phyloP scores from a whole-genome alignment of 2,797 vertebrate species.

The Oryzias sinensis region DNA sequence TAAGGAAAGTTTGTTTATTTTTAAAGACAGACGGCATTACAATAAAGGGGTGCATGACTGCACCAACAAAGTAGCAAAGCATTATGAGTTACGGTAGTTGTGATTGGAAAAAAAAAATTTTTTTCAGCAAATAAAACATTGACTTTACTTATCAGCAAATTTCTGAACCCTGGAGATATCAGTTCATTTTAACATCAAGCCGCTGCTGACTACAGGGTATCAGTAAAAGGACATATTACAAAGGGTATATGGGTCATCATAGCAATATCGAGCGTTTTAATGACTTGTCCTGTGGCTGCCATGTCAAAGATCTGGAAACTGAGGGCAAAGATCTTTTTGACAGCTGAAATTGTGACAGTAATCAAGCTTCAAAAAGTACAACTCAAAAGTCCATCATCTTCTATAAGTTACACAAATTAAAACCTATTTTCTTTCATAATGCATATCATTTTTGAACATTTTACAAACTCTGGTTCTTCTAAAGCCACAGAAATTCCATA shows the following conservation, averaged over 20 bases:
- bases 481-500: no score
- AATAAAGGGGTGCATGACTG: no score
- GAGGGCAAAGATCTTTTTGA: neutral
- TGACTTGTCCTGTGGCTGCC: neutral
- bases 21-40: no score
- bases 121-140: neutral
- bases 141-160: slow-evolving; percentile 44
- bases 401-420: neutral
- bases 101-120: no score
- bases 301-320: slow-evolving; percentile 3
- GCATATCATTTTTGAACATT: neutral
- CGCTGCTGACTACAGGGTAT: slow-evolving; percentile 4
- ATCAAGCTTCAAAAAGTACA: no score
- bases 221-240: neutral
- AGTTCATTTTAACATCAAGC: slow-evolving; percentile 38
- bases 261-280: slow-evolving; percentile 14
- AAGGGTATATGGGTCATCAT: slow-evolving; percentile 26
- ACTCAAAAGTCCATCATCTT: no score
- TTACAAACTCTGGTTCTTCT: no score
- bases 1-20: no score
- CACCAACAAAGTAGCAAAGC: no score
- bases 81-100: no score
- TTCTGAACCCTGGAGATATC: slow-evolving; percentile 24
- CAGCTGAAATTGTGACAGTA: no score
- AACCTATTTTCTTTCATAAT: neutral